Percentiles rank a stretch among this genome's conserved stretches.
Conservation (phyloP, 2,797 vertebrate genomes). For the Sorex maritimensis region DNA sequence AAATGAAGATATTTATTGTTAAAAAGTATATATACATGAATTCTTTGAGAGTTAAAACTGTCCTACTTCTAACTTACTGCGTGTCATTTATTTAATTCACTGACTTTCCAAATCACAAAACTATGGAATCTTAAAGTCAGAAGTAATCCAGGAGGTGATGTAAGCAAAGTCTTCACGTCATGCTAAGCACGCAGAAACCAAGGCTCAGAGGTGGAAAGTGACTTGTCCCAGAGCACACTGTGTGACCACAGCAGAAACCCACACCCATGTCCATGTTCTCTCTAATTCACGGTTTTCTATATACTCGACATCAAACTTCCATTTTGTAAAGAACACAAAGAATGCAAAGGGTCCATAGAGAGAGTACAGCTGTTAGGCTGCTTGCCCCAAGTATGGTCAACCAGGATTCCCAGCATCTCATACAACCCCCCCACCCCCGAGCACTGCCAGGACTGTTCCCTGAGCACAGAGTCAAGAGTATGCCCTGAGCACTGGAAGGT, state of each 20-base stretch:
- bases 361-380: no score
- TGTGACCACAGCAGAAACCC: background rate
- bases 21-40: background rate
- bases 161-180: background rate
- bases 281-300: background rate
- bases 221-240: background rate
- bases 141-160: no score
- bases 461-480: no score
- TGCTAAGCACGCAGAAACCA: conserved; percentile 46
- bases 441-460: no score
- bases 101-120: conserved; percentile 33
- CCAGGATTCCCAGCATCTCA: no score
- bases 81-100: background rate
- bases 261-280: background rate
- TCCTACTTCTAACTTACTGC: conserved; percentile 26
- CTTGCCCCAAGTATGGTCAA: no score
- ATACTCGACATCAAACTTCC: conserved; percentile 42
- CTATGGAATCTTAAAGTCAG: conserved; percentile 25
- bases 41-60: conserved; percentile 4
- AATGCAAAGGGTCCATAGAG: background rate
- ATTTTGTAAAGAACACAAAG: conserved; percentile 59
- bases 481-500: no score
- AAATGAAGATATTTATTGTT: conserved; percentile 16
- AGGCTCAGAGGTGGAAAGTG: background rate
- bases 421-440: no score